Base-by-base conservation (phyloP, 2,888 invertebrate genomes). In the Lycia hirtaria region DNA sequence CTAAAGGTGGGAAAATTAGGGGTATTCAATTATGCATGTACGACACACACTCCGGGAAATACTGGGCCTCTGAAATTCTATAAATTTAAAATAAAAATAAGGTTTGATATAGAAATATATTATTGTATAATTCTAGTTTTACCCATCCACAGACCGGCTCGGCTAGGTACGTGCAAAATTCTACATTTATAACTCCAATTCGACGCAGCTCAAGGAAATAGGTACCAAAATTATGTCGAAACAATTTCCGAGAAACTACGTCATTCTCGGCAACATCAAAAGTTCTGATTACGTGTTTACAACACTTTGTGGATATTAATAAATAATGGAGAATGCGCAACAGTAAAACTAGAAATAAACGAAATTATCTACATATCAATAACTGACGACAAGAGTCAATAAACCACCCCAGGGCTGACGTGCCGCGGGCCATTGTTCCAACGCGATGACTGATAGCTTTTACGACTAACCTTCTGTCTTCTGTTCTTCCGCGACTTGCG, bases 181-280 rank as follows among this genome's bases (percentile, higher is more conserved):
- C 33, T 10, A 45, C 22, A 22, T 45, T 22, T 45, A 33, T 22
- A 33, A 14, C 45, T 4, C 26, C 4, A 41, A 28, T 41, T 26
- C 41, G 19, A 35, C 47, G 35, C 20, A 35, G 35, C 37, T 17
- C 14, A 24, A 17, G 1, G 20, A 47, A 24, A 28, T 30, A 32
- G 44, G 45, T 54, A 40, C 40, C 30, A 44, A 38, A 50, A 43
- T 33, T 15, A 45, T 17, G 15, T 37, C 37, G 30, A 14, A 47
- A 26, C 30, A 26, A 33, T 28, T 45, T 55, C 54, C 32, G 30
- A 33, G 50, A 32, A 55, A 41, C 38, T 30, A 35, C 50, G 60
- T 57, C 56, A 48, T 44, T 40, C 20, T 58, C 64, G 64, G 62
- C 49, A 20, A 59, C 56, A 53, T 64, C 49, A 67, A 62, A 60